Evolutionary conservation across 2,797 vertebrate species (phyloP).

Genomic region (Todus mexicanus): DNA sequence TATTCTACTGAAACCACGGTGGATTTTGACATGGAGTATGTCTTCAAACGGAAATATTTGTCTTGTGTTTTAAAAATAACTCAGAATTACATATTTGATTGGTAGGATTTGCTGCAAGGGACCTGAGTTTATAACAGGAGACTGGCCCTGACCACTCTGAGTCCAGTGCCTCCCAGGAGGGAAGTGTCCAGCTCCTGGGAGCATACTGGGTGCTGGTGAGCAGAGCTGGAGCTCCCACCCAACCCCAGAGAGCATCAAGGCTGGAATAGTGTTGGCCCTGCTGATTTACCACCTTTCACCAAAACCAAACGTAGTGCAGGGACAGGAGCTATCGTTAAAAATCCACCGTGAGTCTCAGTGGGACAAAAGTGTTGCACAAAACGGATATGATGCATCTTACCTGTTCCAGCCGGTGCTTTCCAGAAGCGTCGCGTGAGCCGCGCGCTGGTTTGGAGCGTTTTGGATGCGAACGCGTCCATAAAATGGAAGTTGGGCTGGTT

Average conservation of each 20-base stretch:
- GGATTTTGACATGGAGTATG: not conserved
- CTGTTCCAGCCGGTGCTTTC: fast-evolving
- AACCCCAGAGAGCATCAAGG: not conserved
- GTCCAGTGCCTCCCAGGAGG: not conserved
- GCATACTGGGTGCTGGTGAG: not conserved
- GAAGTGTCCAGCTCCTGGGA: fast-evolving
- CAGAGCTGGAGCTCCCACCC: not conserved
- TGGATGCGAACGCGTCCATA: fast-evolving
- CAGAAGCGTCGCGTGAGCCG: fast-evolving
- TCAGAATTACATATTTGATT: not conserved
- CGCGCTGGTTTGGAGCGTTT: not conserved
- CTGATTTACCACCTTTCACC: not conserved
- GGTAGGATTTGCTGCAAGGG: not conserved
- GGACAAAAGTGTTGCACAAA: too few species aligned
- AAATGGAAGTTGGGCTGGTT: not conserved
- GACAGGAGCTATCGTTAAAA: not conserved
- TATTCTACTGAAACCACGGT: not conserved
- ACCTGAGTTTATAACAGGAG: not conserved
- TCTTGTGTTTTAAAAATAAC: not conserved
- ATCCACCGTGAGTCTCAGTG: not conserved
- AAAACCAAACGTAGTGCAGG: not conserved
- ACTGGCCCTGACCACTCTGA: too few species aligned
- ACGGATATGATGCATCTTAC: not conserved
- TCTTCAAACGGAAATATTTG: not conserved
- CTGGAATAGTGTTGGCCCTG: not conserved